A percentile compares a stretch with the other conserved stretches of the same genome.
These are phyloP conservation scores for Toxonevra muliebris DNA, from an alignment of 2,888 invertebrate genomes.

Conservation along the genomic window DNA sequence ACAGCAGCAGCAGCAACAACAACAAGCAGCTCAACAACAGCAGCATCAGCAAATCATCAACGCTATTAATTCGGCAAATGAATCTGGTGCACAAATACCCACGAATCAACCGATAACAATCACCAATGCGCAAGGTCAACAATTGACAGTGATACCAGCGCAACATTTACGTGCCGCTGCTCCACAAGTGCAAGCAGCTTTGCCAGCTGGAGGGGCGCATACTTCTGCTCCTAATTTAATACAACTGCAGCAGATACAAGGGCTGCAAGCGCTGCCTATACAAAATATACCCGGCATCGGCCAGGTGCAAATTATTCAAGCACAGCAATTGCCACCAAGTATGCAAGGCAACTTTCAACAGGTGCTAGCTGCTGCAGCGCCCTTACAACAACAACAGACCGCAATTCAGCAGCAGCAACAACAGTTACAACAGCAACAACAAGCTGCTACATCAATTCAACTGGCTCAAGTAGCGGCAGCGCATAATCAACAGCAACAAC, in stretches of 20 bases:
- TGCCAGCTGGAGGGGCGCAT: constrained; percentile 15
- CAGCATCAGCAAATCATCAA: constrained; percentile 59
- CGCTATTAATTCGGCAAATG: constrained; percentile 51
- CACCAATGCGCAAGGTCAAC: constrained; percentile 79
- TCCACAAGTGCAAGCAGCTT: constrained; percentile 8
- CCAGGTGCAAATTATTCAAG: constrained; percentile 75
- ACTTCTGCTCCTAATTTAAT: constrained; percentile 50
- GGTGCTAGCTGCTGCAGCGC: constrained; percentile 44
- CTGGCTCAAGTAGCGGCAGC: constrained; percentile 33
- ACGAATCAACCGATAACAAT: constrained; percentile 73
- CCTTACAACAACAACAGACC: constrained; percentile 46
- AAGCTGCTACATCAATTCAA: constrained; percentile 38
- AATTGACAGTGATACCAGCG: constrained; percentile 85
- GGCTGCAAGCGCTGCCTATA: constrained; percentile 74
- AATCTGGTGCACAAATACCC: constrained; percentile 62
- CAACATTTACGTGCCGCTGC: constrained; percentile 60
- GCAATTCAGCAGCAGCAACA: constrained; percentile 53
- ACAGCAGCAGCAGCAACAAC: constrained; percentile 42
- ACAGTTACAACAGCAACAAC: constrained; percentile 54
- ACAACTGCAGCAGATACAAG: constrained; percentile 60
- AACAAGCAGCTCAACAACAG: constrained; percentile 43
- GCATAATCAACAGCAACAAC: constrained; percentile 39
- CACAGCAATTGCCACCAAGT: constrained; percentile 64
- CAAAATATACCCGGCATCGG: constrained; percentile 82
- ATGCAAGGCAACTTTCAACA: constrained; percentile 58